Base-by-base conservation (phyloP, 1,140 invertebrate species). In the Elysia chlorotica region DNA sequence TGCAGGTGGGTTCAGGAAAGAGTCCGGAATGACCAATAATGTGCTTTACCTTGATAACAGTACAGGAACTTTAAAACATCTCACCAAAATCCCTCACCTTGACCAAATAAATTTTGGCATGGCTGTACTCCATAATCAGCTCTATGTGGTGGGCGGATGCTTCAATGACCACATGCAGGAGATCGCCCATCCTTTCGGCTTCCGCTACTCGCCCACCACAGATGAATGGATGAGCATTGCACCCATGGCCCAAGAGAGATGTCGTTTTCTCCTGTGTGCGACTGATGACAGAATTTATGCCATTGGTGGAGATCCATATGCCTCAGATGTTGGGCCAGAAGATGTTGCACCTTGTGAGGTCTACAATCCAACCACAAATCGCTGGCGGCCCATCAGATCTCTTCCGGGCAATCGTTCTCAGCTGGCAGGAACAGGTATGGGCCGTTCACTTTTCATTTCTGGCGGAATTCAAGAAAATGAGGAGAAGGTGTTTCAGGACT, bases 31-130 rank as follows among this genome's bases (percentile, higher is more conserved):
- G 48, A 93, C 92, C n/a, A 93, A 93, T 86, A 91, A 92, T 81
- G 91, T 93, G 35, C 91, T 91, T 53, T 93, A 92, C 83, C 91
- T 89, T 74, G 87, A 92, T 48, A 88, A 89, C 21, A 88, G 87
- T 65, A 87, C 89, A 48, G 88, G 89, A 6, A 90, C 90, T 78
- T 92, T 92, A 92, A 89, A 90, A 71, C 88, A 90, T 77, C 80
- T 93, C 14, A 93, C 92, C 14, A 89, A 89, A 38, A 93, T 93
- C 74, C 92, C 92, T 3, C 92, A 93, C 79, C 90, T 93, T 2
- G 92, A 93, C 79, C 92, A 93, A 81, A 93, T 92, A 82, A 93
- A 93, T 80, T 93, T 92, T 86, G 92, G 92, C n/a, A 91, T 92
- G 37, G 90, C 91, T 19, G 91, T 93, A 1, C 84, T 92, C 0